A percentile compares a stretch with the other conserved stretches of the same genome.
Evolutionary conservation across 2,113 vertebrate species (phyloP).

Genomic region (Trematomus loennbergii): DNA sequence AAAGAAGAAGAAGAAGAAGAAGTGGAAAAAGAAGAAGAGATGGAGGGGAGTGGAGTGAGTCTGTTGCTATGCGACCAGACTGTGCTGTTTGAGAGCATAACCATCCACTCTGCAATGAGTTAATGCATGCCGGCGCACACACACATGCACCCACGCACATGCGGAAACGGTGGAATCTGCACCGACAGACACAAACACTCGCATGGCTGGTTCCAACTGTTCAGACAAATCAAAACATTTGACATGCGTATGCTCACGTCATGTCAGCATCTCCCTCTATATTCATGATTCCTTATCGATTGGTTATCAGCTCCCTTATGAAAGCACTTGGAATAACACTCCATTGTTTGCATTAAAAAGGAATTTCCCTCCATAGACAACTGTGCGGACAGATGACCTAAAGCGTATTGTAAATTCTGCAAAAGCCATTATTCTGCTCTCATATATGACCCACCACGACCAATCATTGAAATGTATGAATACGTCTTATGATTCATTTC

Average conservation of each 20-base stretch:
- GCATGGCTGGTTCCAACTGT: conserved; percentile 20
- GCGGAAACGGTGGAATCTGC: conserved; percentile 51
- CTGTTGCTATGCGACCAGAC: conserved; percentile 88
- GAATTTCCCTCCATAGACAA: not conserved
- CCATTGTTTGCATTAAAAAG: not conserved
- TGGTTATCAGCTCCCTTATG: not conserved
- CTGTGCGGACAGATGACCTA: conserved; percentile 4
- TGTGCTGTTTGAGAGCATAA: conserved; percentile 82
- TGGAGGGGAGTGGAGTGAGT: conserved; percentile 55
- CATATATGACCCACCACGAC: conserved; percentile 39
- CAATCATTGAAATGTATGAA: conserved; percentile 47
- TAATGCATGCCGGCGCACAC: conserved; percentile 57
- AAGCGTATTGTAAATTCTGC: conserved; percentile 18
- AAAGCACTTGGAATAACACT: conserved; percentile 13
- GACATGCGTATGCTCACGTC: not conserved
- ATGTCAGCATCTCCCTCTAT: not conserved
- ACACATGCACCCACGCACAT: conserved; percentile 56
- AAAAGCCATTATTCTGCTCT: conserved; percentile 10
- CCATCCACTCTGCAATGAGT: conserved; percentile 77
- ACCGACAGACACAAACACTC: conserved; percentile 36
- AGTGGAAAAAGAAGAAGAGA: conserved; percentile 22
- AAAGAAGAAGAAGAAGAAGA: conserved; percentile 37
- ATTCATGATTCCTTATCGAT: not conserved
- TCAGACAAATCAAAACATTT: conserved; percentile 12
- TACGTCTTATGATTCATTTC: conserved; percentile 37